A percentile compares a stretch with the other conserved stretches of the same genome.
phyloP scores from a whole-genome alignment of 2,888 invertebrate species.

The Drymonia ruficornis region DNA sequence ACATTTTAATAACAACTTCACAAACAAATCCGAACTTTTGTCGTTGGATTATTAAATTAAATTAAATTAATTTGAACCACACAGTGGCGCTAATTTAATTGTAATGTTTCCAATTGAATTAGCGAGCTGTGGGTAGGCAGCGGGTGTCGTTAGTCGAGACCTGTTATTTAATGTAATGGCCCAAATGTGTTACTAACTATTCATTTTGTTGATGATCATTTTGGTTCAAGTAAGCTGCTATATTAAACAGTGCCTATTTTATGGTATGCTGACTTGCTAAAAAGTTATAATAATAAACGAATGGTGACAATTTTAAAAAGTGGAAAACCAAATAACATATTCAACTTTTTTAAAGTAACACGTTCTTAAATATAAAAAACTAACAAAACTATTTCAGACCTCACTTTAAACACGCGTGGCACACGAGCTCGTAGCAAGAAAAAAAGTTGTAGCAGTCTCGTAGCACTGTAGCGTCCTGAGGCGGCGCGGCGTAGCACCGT shows the following conservation, averaged over 20 bases:
- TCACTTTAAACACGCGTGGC: conserved; percentile 6
- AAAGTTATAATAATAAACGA: no score
- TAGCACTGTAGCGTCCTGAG: conserved; percentile 35
- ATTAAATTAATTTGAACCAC: conserved; percentile 24
- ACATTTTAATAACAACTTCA: conserved; percentile 1
- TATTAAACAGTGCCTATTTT: no score
- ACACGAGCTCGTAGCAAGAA: conserved; percentile 8
- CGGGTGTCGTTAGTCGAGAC: not conserved
- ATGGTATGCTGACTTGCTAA: no score
- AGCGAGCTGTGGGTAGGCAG: not conserved
- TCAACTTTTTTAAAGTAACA: conserved; percentile 2
- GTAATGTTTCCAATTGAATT: conserved; percentile 12
- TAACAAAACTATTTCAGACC: conserved; percentile 1
- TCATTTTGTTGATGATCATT: not conserved
- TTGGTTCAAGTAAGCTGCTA: not conserved
- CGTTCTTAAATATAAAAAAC: conserved; percentile 2
- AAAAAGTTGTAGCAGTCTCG: conserved; percentile 32
- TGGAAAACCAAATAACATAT: not conserved
- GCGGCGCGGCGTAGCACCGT: conserved; percentile 35
- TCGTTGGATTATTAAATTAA: conserved; percentile 20
- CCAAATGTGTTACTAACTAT: not conserved
- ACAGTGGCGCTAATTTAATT: conserved; percentile 14
- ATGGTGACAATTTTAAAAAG: no score
- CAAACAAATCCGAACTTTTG: conserved; percentile 7
- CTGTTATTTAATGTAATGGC: conserved; percentile 1